Evolutionary conservation across 2,888 invertebrate species (phyloP), one percentile per base, ranked within the genome.

Genomic region (Sarcophaga variegata): DNA sequence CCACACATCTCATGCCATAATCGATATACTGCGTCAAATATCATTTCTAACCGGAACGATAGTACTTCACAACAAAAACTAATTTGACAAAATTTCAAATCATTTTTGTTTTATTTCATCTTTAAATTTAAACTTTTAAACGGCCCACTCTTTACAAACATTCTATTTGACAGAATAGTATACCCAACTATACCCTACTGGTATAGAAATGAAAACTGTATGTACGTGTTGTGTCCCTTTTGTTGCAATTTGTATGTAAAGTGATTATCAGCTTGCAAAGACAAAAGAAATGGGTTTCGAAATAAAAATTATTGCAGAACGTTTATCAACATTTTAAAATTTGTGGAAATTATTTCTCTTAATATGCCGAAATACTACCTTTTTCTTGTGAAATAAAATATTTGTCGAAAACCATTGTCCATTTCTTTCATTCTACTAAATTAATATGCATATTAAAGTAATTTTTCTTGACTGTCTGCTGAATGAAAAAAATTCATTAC

Each of bases 381-480:
- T 20, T 67, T 45, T 14, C 12, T 37, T 67, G 8, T 12, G 20
- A 17, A 49, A 59, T 77, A 89, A 91, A 90, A 89, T 90, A 90
- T 89, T 90, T 91, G 91, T 77, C 89, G 60, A 62, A 49, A 78
- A 71, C 66, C 83, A 81, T 81, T 81, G 75, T 27, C 37, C 11
- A 22, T 49, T 27, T 77, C 49, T 78, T 59, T 45, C 64, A 45
- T 22, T 27, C 45, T n/a, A 37, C 37, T 37, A 2, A 72, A 75
- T 70, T 85, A 37, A 37, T 78, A 77, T 82, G 74, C 60, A 70
- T 74, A 71, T 81, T 81, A 62, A 80, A 83, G 47, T 22, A 22
- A 75, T 84, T 80, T 47, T 22, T 54, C 54, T 2, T 14, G 12
- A 54, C 12, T 12, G 54, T 17, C 54, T 54, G 54, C 17, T 4